A percentile compares a stretch with the other conserved stretches of the same genome.
Evolutionary conservation across 2,797 vertebrate genomes (phyloP).

Genomic region (Sus cebifrons): DNA sequence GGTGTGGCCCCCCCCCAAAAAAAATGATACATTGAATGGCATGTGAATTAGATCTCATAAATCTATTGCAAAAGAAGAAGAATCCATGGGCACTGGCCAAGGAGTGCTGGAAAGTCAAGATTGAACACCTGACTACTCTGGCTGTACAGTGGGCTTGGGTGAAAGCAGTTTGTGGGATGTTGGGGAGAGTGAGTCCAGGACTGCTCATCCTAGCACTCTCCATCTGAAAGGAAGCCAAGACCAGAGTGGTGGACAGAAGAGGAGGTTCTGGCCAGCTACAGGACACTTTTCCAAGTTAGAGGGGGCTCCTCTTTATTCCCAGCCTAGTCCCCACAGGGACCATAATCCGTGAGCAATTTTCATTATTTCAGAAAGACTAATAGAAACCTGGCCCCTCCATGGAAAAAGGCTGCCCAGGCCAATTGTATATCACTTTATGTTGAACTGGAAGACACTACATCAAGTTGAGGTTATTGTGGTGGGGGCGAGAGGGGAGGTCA

Average conservation of each 20-base stretch:
- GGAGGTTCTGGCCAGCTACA: background rate
- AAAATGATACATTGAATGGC: background rate
- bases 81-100: background rate
- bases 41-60: background rate
- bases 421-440: background rate
- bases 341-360: background rate
- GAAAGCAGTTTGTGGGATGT: background rate
- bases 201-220: background rate
- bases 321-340: background rate
- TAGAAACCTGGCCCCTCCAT: background rate
- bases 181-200: background rate
- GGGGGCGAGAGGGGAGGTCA: background rate
- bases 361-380: background rate
- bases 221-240: background rate
- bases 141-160: background rate
- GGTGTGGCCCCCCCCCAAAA: too few relatives aligned
- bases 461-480: background rate
- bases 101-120: background rate
- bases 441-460: background rate
- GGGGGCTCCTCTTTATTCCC: background rate
- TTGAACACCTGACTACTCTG: background rate
- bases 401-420: background rate
- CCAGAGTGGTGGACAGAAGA: background rate
- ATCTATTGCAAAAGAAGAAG: background rate
- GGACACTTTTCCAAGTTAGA: background rate